Conservation (phyloP, 2,888 invertebrate genomes). For the Vannuccia rotundouncinata region DNA sequence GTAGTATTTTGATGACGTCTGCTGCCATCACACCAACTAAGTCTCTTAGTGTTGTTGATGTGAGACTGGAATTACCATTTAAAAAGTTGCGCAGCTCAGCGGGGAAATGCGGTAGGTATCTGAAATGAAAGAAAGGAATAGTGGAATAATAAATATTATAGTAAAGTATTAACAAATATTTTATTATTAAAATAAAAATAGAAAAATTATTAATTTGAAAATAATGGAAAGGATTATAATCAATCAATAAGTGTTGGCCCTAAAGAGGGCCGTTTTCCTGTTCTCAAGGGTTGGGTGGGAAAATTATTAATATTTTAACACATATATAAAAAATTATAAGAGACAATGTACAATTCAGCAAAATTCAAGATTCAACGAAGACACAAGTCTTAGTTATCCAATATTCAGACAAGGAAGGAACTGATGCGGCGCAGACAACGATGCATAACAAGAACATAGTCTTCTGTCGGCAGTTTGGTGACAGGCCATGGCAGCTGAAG, state of each 20-base stretch:
- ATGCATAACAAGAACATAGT: neutral
- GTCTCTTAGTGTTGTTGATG: neutral
- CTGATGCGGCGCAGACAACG: neutral
- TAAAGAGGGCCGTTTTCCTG: constrained; percentile 13
- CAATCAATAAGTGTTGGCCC: constrained; percentile 22
- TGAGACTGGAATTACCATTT: constrained; percentile 9
- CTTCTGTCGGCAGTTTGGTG: neutral
- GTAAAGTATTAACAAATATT: neutral
- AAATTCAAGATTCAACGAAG: neutral
- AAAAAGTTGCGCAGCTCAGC: neutral
- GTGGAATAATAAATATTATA: neutral
- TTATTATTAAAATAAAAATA: neutral
- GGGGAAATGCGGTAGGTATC: constrained; percentile 5
- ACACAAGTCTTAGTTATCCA: neutral
- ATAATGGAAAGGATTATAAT: constrained; percentile 3
- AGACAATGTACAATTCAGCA: constrained; percentile 12
- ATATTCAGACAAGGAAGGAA: neutral
- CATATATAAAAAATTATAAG: neutral
- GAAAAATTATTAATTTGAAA: neutral
- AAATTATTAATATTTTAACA: constrained; percentile 9
- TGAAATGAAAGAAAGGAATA: neutral
- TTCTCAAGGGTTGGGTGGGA: constrained; percentile 14
- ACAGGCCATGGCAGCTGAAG: neutral
- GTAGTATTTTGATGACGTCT: constrained; percentile 5
- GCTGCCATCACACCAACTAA: constrained; percentile 8